These are phyloP conservation scores for Gambusia holbrooki DNA, from an alignment of 2,113 vertebrate species.

Conservation along the genomic window DNA sequence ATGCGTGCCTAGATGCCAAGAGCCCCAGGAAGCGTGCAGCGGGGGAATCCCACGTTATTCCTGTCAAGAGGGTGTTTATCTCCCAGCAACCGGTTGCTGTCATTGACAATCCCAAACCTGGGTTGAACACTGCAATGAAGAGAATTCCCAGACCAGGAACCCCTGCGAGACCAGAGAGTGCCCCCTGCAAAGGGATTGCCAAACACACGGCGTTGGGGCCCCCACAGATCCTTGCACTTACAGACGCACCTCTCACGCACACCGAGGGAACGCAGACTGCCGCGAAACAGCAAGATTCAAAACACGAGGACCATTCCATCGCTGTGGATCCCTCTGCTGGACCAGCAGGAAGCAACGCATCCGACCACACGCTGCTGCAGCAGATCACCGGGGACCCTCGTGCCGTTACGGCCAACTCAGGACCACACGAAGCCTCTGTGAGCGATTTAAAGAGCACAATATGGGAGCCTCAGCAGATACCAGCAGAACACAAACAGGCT, in stretches of 20 bases:
- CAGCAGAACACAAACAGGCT: slow-evolving; percentile 83
- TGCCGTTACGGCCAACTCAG: slow-evolving; percentile 83
- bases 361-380: slow-evolving; percentile 84
- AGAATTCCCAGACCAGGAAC: slow-evolving; percentile 82
- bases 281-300: slow-evolving; percentile 80
- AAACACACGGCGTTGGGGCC: slow-evolving; percentile 76
- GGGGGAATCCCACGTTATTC: slow-evolving; percentile 88
- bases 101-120: slow-evolving; percentile 79
- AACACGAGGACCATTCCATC: slow-evolving; percentile 82
- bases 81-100: slow-evolving; percentile 81
- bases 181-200: slow-evolving; percentile 80
- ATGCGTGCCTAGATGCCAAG: slow-evolving; percentile 83
- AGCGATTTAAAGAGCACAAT: slow-evolving; percentile 86
- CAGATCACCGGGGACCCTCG: slow-evolving; percentile 86
- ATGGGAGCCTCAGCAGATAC: slow-evolving; percentile 89
- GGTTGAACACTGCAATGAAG: slow-evolving; percentile 73
- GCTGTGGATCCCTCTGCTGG: slow-evolving; percentile 76
- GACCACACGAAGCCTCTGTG: slow-evolving; percentile 78
- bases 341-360: slow-evolving; percentile 73
- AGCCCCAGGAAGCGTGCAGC: slow-evolving; percentile 87
- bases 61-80: slow-evolving; percentile 92
- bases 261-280: slow-evolving; percentile 81
- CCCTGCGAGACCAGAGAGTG: slow-evolving; percentile 82
- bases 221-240: slow-evolving; percentile 78
- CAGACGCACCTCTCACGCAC: slow-evolving; percentile 77